Conservation (phyloP, 2,797 vertebrate genomes). For the Phrynocephalus guinanensis region DNA sequence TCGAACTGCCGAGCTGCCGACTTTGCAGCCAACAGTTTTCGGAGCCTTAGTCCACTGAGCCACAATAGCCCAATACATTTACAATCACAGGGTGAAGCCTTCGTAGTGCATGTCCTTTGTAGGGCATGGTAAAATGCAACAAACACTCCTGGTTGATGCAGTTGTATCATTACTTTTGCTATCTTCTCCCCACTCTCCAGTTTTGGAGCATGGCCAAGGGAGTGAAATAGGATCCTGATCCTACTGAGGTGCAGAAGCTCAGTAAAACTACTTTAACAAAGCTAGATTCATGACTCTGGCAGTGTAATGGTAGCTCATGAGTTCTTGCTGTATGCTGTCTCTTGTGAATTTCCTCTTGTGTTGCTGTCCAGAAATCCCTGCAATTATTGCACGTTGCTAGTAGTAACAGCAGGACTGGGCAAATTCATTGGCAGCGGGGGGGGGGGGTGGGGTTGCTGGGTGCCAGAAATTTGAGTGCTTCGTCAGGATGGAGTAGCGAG, state of each 20-base stretch:
- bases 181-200: too few species aligned
- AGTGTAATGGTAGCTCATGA: background rate
- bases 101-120: background rate
- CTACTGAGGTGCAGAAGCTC: too few species aligned
- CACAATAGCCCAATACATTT: too few species aligned
- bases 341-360: background rate
- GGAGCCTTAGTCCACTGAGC: too few species aligned
- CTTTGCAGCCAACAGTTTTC: too few species aligned
- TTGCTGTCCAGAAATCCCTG: slow-evolving; percentile 7
- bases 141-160: background rate
- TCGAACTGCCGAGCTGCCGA: too few species aligned
- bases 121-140: background rate
- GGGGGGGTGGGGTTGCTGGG: too few species aligned
- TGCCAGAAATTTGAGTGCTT: background rate
- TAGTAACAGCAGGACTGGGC: background rate
- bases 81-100: too few species aligned
- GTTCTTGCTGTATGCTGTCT: background rate
- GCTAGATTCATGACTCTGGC: background rate
- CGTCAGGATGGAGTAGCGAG: background rate
- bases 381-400: background rate
- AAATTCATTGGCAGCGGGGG: background rate
- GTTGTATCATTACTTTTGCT: background rate
- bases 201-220: too few species aligned
- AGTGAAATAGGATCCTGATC: too few species aligned
- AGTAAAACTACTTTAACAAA: too few species aligned